Percentiles rank a stretch among this genome's conserved stretches.
These are phyloP conservation scores for Acropora tenuis DNA, from an alignment of 64 coral and sea anemone genomes.

Conservation along the genomic window DNA sequence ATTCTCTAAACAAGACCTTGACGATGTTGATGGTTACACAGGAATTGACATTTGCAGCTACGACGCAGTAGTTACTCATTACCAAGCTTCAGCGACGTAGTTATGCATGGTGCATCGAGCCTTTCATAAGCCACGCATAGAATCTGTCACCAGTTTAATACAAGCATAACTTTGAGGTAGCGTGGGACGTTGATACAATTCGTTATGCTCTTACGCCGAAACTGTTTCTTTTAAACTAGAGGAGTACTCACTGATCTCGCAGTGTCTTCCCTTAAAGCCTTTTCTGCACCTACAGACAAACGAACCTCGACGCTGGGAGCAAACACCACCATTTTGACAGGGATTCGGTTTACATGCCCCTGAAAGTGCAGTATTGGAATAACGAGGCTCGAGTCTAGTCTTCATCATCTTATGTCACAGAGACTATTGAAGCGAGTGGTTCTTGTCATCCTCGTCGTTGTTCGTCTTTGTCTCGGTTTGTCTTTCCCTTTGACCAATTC, in stretches of 20 bases:
- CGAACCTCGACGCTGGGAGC: not conserved
- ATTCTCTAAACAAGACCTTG: no score
- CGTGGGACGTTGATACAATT: not conserved
- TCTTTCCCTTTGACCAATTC: not conserved
- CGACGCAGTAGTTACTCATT: no score
- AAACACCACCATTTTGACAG: slow-evolving; percentile 56
- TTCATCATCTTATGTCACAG: not conserved
- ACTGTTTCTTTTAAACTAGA: not conserved
- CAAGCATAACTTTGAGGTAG: no score
- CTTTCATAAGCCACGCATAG: no score
- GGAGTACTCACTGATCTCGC: slow-evolving; percentile 58
- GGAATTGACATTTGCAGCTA: no score
- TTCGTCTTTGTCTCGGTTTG: not conserved
- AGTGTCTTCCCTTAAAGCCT: slow-evolving; percentile 50
- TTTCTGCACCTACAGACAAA: slow-evolving; percentile 54
- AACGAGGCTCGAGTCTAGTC: not conserved
- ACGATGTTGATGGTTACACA: no score
- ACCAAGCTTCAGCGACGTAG: no score
- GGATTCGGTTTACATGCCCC: slow-evolving; percentile 54
- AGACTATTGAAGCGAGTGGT: not conserved
- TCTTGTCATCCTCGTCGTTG: not conserved
- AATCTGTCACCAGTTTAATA: no score
- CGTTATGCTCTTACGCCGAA: not conserved
- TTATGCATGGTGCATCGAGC: no score
- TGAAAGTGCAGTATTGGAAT: not conserved